Base-by-base conservation (phyloP, 1,140 invertebrate species). In the Panonychus citri region DNA sequence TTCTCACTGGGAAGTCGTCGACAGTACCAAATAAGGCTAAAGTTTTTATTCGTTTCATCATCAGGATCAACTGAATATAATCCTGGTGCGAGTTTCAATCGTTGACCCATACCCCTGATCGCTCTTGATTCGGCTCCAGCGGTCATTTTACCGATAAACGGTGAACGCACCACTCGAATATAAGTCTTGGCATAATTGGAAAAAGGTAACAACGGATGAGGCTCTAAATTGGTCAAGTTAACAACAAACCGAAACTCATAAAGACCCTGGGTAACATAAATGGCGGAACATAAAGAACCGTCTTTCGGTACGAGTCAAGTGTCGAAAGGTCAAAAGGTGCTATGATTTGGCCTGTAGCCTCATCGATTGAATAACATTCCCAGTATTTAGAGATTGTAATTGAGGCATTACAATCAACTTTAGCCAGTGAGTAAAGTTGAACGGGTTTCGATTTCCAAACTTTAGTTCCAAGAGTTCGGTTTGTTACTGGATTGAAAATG, bases 61-160 rank as follows among this genome's bases (percentile, higher is more conserved):
- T 65, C 64, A 12, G 64, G 64, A 59, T 65, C 62, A 5, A 64
- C 60, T 10, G 64, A 65, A 43, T 61, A 57, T 15, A 58, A 50
- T 15, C 59, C 59, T 17, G 64, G 64, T 58, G 62, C 60, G 8
- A 65, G 55, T 15, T 53, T 51, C 12, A 64, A 27, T 21, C 48
- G 50, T 59, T 65, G 64, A 12, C 63, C 63, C 62, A 60, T 64
- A 19, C 64, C 64, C 55, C 64, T 50, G 24, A 62, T 62, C 13
- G 65, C 59, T 19, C 64, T 40, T 24, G 63, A 63, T 37, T 65
- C 63, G 4, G 63, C 63, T n/a, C 64, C 64, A 43, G 63, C 63
- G 10, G 57, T 57, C 30, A 65, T 58, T 56, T 61, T 59, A 17
- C 60, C 62, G 28, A 63, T 62, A n/a, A 65, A 63, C 30, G 63